These are phyloP conservation scores for Cantharis nigra DNA, from an alignment of 2,888 invertebrate species.

Conservation along the genomic window DNA sequence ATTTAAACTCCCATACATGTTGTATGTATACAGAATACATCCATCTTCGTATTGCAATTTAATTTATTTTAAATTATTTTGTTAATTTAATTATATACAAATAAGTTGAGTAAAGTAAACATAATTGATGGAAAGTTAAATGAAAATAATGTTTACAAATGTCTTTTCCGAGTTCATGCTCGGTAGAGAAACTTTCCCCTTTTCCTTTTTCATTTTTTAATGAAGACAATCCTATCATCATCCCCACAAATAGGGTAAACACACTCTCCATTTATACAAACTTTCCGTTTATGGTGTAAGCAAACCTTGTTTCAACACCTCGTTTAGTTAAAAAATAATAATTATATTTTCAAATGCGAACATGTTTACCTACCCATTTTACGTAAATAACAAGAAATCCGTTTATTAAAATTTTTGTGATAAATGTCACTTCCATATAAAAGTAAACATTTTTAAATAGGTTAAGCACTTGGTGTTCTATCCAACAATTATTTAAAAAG, in stretches of 20 bases:
- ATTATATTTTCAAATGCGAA: not conserved
- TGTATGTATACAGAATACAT: too few species aligned
- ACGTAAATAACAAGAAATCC: not conserved
- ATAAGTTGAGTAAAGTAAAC: not conserved
- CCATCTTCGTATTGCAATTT: not conserved
- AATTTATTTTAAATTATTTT: not conserved
- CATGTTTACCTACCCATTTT: not conserved
- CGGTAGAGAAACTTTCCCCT: not conserved
- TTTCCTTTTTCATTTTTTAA: not conserved
- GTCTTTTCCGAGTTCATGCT: not conserved
- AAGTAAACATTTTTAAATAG: not conserved
- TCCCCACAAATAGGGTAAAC: not conserved
- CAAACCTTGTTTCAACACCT: not conserved
- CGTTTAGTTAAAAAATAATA: not conserved
- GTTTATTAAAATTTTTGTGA: not conserved
- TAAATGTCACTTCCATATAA: not conserved
- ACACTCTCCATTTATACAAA: not conserved
- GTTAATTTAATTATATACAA: not conserved
- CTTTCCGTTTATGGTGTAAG: not conserved
- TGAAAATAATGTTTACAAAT: not conserved
- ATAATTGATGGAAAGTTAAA: not conserved
- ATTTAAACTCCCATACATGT: too few species aligned
- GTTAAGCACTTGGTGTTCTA: not conserved
- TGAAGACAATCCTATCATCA: constrained; percentile 2
- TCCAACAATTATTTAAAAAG: not conserved